phyloP scores from a whole-genome alignment of 2,888 invertebrate genomes.

The Mimas tiliae region DNA sequence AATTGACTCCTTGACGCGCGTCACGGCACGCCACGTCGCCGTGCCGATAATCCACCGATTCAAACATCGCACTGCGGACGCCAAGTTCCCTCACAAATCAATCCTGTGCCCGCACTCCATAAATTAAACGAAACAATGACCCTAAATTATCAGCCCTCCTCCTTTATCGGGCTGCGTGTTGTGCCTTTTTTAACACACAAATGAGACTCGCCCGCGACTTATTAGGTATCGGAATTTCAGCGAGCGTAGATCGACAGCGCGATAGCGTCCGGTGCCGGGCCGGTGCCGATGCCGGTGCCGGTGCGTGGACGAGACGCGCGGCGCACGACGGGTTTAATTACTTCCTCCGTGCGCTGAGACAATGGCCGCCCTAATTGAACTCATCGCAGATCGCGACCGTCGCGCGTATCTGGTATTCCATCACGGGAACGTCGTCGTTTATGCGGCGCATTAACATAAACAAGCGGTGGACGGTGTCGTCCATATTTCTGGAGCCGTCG shows the following conservation, averaged over 20 bases:
- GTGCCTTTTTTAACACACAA: conserved; percentile 80
- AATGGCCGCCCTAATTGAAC: conserved; percentile 46
- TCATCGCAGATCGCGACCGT: conserved; percentile 37
- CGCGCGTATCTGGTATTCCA: conserved; percentile 70
- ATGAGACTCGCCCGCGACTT: conserved; percentile 80
- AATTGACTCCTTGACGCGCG: conserved; percentile 73
- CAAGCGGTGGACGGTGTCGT: conserved; percentile 66
- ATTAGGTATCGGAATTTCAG: conserved; percentile 80
- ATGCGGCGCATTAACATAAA: conserved; percentile 81
- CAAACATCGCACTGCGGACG: conserved; percentile 23
- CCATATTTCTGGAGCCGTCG: conserved; percentile 82
- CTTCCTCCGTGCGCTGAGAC: conserved; percentile 57
- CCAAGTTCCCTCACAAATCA: conserved; percentile 79
- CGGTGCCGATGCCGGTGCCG: conserved; percentile 40
- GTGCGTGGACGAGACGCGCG: conserved; percentile 48
- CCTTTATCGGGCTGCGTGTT: conserved; percentile 74
- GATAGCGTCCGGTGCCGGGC: conserved; percentile 60
- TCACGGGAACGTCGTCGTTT: conserved; percentile 63
- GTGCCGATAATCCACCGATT: background rate
- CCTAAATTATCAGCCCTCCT: conserved; percentile 82
- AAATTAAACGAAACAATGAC: conserved; percentile 84
- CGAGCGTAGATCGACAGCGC: conserved; percentile 71
- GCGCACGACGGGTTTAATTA: conserved; percentile 62
- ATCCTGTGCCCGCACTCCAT: conserved; percentile 81
- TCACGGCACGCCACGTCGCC: conserved; percentile 33